Base-by-base conservation (phyloP, 1,140 invertebrate genomes). In the Myzus persicae region DNA sequence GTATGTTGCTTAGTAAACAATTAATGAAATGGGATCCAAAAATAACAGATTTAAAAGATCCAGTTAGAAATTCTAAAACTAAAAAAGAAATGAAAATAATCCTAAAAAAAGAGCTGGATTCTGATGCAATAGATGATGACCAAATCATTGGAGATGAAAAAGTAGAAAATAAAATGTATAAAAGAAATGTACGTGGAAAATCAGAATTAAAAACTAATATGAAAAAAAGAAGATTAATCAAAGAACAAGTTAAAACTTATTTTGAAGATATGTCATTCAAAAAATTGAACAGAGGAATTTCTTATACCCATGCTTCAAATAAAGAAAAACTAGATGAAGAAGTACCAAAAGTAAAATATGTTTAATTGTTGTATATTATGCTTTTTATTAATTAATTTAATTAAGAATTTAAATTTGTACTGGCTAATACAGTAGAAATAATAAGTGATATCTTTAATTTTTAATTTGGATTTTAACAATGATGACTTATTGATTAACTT, bases 341-440 rank as follows among this genome's bases (percentile, higher is more conserved):
- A 2, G 1, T 92, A 20, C 76, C 67, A 48, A 92, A 92, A 82
- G 91, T 92, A 82, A 84, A 31, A 90, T 90, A 51, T 76, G 2
- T 90, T 48, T 5, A 48, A 22, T 88, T 88, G 11, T 88, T 88
- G n/a, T 51, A 51, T 51, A 24, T 26, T 26, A 54, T 54, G 51
- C 24, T 54, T 26, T 54, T 54, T 54, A 54, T 54, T 26, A 54
- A 22, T 48, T 18, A 89, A 48, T 89, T 36, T 76, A n/a, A 76
- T 36, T 67, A n/a, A n/a, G n/a, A n/a, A n/a, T n/a, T n/a, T n/a
- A n/a, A n/a, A n/a, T n/a, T n/a, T n/a, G n/a, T n/a, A n/a, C n/a
- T n/a, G n/a, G n/a, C n/a, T n/a, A n/a, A n/a, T n/a, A n/a, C n/a
- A n/a, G n/a, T n/a, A n/a, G n/a, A n/a, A n/a, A n/a, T n/a, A n/a